Conservation (phyloP, 2,888 invertebrate species). For the Molanna angustata region DNA sequence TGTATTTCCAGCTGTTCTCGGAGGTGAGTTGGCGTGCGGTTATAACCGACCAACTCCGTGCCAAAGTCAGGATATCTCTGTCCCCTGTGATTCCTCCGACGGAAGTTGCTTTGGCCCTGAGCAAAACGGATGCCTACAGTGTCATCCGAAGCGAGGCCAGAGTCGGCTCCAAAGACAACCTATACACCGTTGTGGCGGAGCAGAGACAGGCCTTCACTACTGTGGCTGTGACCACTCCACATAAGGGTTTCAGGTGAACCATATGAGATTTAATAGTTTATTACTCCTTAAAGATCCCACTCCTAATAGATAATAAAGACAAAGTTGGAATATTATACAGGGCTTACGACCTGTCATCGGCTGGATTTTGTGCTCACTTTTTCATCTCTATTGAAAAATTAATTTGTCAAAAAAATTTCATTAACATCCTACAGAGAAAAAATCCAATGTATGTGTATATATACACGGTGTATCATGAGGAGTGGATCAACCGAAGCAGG, state of each 20-base stretch:
- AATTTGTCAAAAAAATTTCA: too few relatives aligned
- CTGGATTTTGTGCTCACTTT: too few relatives aligned
- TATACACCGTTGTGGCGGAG: constrained; percentile 47
- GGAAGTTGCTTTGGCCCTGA: constrained; percentile 40
- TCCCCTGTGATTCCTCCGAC: constrained; percentile 44
- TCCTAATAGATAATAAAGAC: too few relatives aligned
- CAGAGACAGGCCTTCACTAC: constrained; percentile 40
- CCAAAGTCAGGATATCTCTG: constrained; percentile 46
- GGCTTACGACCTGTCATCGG: too few relatives aligned
- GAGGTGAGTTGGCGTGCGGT: constrained; percentile 53
- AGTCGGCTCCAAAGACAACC: constrained; percentile 37
- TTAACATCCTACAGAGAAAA: too few relatives aligned
- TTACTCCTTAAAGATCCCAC: too few relatives aligned
- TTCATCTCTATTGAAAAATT: too few relatives aligned
- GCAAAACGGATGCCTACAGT: constrained; percentile 33
- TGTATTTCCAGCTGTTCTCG: constrained; percentile 42
- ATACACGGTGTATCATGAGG: too few relatives aligned
- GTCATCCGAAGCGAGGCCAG: constrained; percentile 35
- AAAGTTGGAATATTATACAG: too few relatives aligned
- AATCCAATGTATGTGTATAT: too few relatives aligned
- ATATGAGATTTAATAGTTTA: too few relatives aligned
- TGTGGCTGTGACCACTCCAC: constrained; percentile 45
- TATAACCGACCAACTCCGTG: constrained; percentile 45
- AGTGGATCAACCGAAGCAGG: too few relatives aligned
- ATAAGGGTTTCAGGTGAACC: constrained; percentile 47